Evolutionary conservation across 53 echinoderm and acorn worm genomes (phyloP).

Genomic region (Paelopatides confundens): DNA sequence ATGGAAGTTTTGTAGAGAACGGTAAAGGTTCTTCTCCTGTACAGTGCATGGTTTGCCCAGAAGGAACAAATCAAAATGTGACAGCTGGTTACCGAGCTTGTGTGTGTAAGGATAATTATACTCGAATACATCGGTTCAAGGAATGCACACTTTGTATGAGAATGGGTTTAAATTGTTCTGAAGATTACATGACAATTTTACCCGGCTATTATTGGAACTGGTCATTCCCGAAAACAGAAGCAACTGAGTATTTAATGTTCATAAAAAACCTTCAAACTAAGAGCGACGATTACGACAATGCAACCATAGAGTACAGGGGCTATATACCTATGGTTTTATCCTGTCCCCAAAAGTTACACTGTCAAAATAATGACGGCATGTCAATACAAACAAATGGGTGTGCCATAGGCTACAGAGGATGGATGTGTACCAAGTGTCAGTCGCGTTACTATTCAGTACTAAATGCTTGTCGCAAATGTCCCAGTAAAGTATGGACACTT

Average conservation of each 20-base stretch:
- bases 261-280: constrained; percentile 3
- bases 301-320: background rate
- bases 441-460: background rate
- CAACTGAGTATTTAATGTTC: background rate
- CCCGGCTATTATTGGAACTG: constrained; percentile 31
- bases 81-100: constrained; percentile 14
- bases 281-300: background rate
- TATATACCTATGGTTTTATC: background rate
- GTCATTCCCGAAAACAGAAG: background rate
- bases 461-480: background rate
- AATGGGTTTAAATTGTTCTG: background rate
- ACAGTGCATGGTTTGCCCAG: background rate
- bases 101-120: constrained; percentile 7
- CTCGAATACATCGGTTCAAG: constrained; percentile 6
- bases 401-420: background rate
- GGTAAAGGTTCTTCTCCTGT: background rate
- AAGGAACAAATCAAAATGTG: background rate
- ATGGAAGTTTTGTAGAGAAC: constrained; percentile 1
- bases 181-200: background rate
- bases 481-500: background rate
- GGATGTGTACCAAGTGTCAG: constrained; percentile 21
- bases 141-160: background rate
- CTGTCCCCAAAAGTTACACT: background rate
- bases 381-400: background rate
- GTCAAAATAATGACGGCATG: background rate